Evolutionary conservation across 1,140 invertebrate species (phyloP), one percentile per base, ranked within the genome.

Genomic region (Sarcophaga bullata): DNA sequence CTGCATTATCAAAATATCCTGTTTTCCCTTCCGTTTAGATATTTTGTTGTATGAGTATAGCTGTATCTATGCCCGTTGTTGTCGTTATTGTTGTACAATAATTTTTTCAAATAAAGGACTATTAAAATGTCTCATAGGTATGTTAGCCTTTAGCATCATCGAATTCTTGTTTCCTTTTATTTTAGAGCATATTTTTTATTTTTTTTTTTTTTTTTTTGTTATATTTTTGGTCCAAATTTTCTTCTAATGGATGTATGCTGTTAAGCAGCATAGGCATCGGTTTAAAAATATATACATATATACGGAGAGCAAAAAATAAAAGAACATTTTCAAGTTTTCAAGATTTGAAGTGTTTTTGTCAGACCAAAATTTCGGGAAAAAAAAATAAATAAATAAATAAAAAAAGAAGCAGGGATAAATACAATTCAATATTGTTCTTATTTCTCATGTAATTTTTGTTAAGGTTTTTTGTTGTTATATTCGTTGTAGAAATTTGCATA

Each of bases 271-370:
- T 4, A 37, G 25, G 25, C 25, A 37, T 37, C 25, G 25, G 25
- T 37, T 37, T 37, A 37, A 2, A 37, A 37, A 37, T 4, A 37
- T 37, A 37, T 37, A 4, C 4, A 37, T 37, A 37, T 37, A 4
- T 37, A 37, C 4, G 25, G 1, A 4, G 25, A 52, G 46, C 49
- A 15, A 6, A 62, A 48, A 76, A 49, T 9, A 49, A 76, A 76
- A 17, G 73, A 49, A 49, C 47, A 47, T 19, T 78, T 78, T 9
- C 48, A 78, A 78, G 48, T 78, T 78, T 78, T 52, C 37, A 52
- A 50, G 75, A 52, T 78, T 78, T 78, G 75, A 78, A 78, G 75
- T 78, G 75, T 50, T 78, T 78, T 78, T 78, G 75, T 78, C 75
- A 78, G 75, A 8, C 48, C 19, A 48, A 76, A 76, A 76, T n/a